A percentile compares a stretch with the other conserved stretches of the same genome.
These are phyloP conservation scores for Puntigrus tetrazona DNA, from an alignment of 2,113 vertebrate species.

Conservation along the genomic window DNA sequence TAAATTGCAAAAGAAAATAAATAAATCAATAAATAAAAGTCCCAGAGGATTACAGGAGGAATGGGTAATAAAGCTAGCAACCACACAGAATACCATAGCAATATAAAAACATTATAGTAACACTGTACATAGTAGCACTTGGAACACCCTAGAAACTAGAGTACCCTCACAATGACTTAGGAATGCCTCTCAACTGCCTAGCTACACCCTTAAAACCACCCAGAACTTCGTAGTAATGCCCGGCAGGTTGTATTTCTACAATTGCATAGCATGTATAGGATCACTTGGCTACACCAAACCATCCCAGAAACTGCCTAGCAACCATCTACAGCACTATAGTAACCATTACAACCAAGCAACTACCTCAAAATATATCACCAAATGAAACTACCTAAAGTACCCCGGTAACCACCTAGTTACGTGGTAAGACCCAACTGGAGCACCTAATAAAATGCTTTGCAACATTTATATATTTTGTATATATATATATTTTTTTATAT, in stretches of 20 bases:
- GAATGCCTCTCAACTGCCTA: neutral
- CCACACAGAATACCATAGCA: neutral
- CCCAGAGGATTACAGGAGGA: neutral
- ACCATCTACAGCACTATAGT: neutral
- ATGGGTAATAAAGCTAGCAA: neutral
- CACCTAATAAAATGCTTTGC: too few species aligned
- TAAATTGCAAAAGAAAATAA: neutral
- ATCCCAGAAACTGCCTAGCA: neutral
- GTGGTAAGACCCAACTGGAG: too few species aligned
- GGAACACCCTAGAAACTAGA: neutral
- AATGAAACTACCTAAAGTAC: neutral
- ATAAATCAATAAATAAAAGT: neutral
- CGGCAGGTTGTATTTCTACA: too few species aligned
- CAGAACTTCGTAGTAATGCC: neutral
- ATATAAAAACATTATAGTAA: too few species aligned
- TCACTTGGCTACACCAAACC: too few species aligned
- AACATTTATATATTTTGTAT: too few species aligned
- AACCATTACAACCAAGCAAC: neutral
- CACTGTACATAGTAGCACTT: neutral
- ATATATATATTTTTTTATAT: too few species aligned
- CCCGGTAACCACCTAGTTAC: neutral
- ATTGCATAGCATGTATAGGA: too few species aligned
- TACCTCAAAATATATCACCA: neutral
- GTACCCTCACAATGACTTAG: neutral
- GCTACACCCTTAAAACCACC: neutral